Evolutionary conservation across 2,888 invertebrate genomes (phyloP).

Genomic region (Ethmia dodecea): DNA sequence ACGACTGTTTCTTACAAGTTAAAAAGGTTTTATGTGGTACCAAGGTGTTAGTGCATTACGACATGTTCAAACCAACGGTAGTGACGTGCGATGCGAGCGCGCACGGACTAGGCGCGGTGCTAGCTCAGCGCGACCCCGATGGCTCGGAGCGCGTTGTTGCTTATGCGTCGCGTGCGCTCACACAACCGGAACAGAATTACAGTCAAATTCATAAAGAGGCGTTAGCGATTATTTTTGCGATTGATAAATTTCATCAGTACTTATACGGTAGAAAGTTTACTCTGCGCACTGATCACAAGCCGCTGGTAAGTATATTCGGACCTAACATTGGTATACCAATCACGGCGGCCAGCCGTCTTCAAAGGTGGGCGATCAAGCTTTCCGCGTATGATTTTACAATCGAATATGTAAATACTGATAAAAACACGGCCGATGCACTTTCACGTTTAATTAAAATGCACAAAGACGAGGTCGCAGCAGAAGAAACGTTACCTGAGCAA

Average conservation of each 20-base stretch:
- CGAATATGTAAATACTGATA: slow-evolving; percentile 14
- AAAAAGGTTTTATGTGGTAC: neutral
- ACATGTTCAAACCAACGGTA: neutral
- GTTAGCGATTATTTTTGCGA: slow-evolving; percentile 12
- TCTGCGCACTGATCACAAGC: slow-evolving; percentile 11
- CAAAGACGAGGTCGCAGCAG: neutral
- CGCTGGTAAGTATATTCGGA: slow-evolving; percentile 6
- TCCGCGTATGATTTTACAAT: slow-evolving; percentile 15
- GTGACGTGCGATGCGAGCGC: slow-evolving; percentile 12
- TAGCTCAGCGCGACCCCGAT: slow-evolving; percentile 8
- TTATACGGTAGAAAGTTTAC: slow-evolving; percentile 8
- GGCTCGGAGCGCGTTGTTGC: slow-evolving; percentile 13
- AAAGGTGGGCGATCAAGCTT: slow-evolving; percentile 17
- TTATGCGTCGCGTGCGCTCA: slow-evolving; percentile 14
- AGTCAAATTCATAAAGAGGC: slow-evolving; percentile 18
- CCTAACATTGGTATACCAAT: slow-evolving; percentile 11
- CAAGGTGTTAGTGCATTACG: neutral
- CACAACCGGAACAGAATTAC: slow-evolving; percentile 8
- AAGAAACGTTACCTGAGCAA: slow-evolving; percentile 5
- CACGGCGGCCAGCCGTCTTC: slow-evolving; percentile 15
- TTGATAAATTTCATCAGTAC: slow-evolving; percentile 9
- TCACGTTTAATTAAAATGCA: slow-evolving; percentile 4
- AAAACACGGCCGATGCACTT: slow-evolving; percentile 14
- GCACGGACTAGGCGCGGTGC: slow-evolving; percentile 13
- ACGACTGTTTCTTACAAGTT: neutral